A percentile compares a stretch with the other conserved stretches of the same genome.
phyloP scores from a whole-genome alignment of 2,113 vertebrate species.

The Cervus canadensis region DNA sequence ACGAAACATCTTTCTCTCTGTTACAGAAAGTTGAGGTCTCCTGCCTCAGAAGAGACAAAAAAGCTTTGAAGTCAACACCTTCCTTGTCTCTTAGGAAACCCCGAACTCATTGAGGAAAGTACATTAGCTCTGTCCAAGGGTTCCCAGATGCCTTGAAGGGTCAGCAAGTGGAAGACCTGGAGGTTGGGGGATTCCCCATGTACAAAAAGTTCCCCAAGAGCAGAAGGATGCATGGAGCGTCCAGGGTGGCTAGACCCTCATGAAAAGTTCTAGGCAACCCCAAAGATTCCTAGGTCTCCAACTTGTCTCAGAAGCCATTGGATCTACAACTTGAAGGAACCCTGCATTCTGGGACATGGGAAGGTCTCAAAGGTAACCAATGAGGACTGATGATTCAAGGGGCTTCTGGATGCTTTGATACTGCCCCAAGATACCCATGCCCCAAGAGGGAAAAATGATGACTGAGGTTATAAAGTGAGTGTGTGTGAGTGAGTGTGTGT shows the following conservation, averaged over 20 bases:
- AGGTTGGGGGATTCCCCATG: background rate
- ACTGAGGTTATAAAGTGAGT: background rate
- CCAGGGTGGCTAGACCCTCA: background rate
- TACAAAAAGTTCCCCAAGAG: background rate
- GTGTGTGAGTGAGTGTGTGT: background rate
- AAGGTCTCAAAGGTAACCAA: background rate
- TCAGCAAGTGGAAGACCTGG: background rate
- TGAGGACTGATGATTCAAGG: no score
- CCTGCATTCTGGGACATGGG: background rate
- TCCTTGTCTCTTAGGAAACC: background rate
- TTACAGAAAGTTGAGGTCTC: background rate
- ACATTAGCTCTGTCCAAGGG: background rate
- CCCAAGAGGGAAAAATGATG: background rate
- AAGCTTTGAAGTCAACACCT: background rate
- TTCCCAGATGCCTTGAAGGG: background rate
- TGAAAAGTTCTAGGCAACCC: background rate
- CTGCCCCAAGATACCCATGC: background rate
- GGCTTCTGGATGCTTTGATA: background rate
- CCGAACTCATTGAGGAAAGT: background rate
- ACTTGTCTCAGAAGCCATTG: background rate
- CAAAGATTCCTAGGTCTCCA: background rate
- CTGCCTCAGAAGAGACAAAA: background rate
- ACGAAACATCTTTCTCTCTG: background rate
- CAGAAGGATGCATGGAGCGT: background rate
- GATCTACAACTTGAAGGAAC: background rate